Evolutionary conservation across 2,888 invertebrate genomes (phyloP).

Genomic region (Gymnoscelis rufifasciata): DNA sequence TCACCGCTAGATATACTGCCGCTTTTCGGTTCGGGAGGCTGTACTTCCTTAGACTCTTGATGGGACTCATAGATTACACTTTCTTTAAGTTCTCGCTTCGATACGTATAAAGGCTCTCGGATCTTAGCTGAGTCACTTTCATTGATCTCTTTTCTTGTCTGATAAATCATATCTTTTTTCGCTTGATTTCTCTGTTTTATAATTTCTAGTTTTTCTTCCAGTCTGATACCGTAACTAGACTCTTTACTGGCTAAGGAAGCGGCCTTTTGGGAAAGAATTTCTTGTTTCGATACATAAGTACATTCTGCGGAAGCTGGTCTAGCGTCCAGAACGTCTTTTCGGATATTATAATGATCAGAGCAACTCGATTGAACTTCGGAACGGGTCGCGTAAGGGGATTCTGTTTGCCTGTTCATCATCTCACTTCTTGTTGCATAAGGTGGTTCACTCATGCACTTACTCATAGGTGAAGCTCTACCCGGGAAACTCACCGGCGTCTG

Average conservation of each 20-base stretch:
- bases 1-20: slow-evolving; percentile 16
- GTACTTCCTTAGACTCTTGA: slow-evolving; percentile 63
- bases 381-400: slow-evolving; percentile 61
- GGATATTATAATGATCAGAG: slow-evolving; percentile 59
- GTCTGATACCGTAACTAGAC: slow-evolving; percentile 53
- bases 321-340: slow-evolving; percentile 53
- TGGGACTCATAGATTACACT: slow-evolving; percentile 75
- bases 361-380: slow-evolving; percentile 68
- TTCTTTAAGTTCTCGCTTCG: slow-evolving; percentile 73
- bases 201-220: slow-evolving; percentile 73
- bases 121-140: slow-evolving; percentile 67
- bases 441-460: slow-evolving; percentile 73
- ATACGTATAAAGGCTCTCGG: slow-evolving; percentile 72
- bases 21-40: slow-evolving; percentile 22
- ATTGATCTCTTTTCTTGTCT: slow-evolving; percentile 70
- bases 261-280: slow-evolving; percentile 73
- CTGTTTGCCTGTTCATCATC: slow-evolving; percentile 67
- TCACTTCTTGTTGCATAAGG: slow-evolving; percentile 67
- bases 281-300: slow-evolving; percentile 73
- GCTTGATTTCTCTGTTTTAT: slow-evolving; percentile 76
- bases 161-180: slow-evolving; percentile 75
- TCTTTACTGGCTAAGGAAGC: slow-evolving; percentile 69
- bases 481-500: slow-evolving; percentile 64
- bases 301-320: slow-evolving; percentile 71
- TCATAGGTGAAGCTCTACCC: slow-evolving; percentile 63